Conservation (phyloP, 2,888 invertebrate genomes). For the Anoncus sp. region DNA sequence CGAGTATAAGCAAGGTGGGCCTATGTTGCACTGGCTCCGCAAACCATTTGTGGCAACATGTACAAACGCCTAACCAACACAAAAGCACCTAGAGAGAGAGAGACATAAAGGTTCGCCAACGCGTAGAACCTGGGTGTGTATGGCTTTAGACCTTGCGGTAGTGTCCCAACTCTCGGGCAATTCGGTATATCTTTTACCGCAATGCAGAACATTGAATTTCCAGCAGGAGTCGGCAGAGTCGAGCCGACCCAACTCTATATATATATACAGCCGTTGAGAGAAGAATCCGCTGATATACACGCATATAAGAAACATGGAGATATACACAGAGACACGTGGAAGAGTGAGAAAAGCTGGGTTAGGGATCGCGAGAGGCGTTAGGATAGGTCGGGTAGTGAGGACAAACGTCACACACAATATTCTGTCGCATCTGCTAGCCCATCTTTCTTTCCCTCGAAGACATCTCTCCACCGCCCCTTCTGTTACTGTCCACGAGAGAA, state of each 20-base stretch:
- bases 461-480: not conserved
- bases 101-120: too few relatives aligned
- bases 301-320: too few relatives aligned
- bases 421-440: constrained; percentile 53
- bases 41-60: constrained; percentile 16
- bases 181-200: constrained; percentile 74
- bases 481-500: not conserved
- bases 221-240: constrained; percentile 50
- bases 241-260: constrained; percentile 8
- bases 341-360: constrained; percentile 19
- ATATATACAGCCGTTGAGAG: constrained; percentile 40
- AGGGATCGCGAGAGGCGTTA: constrained; percentile 49
- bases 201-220: constrained; percentile 75
- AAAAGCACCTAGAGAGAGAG: too few relatives aligned
- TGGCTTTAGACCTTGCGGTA: constrained; percentile 62
- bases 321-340: not conserved
- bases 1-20: constrained; percentile 67
- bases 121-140: constrained; percentile 1
- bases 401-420: constrained; percentile 45
- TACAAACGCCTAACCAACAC: constrained; percentile 5
- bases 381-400: constrained; percentile 58
- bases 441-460: constrained; percentile 46
- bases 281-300: too few relatives aligned
- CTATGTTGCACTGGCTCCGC: not conserved
- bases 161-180: constrained; percentile 62